Evolutionary conservation across 2,113 vertebrate species (phyloP).

Genomic region (Ptychochromis oligacanthus): DNA sequence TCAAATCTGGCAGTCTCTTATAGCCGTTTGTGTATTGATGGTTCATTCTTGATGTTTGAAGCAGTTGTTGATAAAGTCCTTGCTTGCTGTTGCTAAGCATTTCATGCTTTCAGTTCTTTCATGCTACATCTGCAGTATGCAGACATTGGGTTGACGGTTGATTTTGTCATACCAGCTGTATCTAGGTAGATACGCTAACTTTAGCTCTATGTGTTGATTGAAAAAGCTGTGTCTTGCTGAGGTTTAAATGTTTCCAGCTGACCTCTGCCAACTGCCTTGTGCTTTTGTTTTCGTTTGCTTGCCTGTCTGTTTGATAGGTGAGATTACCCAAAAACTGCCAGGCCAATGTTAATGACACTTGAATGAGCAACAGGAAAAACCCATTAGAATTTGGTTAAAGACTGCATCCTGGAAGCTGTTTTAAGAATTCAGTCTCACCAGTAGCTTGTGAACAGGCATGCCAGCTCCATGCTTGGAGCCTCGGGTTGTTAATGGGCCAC

Average conservation of each 20-base stretch:
- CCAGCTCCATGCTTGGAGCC: not conserved
- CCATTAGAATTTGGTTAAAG: not conserved
- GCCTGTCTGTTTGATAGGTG: not conserved
- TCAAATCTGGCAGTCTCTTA: not conserved
- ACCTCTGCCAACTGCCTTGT: not conserved
- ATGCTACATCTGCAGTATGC: not conserved
- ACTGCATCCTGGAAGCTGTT: not conserved
- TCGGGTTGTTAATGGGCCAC: not conserved
- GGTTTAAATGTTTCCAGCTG: not conserved
- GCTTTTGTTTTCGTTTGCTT: too few relatives aligned
- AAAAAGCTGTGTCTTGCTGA: not conserved
- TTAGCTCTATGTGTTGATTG: not conserved
- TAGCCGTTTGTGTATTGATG: not conserved
- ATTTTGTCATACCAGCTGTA: not conserved
- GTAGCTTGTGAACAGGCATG: not conserved
- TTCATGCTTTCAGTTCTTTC: not conserved
- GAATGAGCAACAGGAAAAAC: not conserved
- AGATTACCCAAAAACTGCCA: not conserved
- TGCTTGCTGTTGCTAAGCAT: not conserved
- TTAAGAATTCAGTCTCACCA: not conserved
- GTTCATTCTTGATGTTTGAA: not conserved
- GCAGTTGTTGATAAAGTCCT: not conserved
- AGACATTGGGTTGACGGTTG: not conserved
- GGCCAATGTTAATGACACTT: not conserved
- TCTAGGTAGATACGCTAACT: not conserved